A percentile compares a stretch with the other conserved stretches of the same genome.
These are phyloP conservation scores for Xiphophorus birchmanni DNA, from an alignment of 2,797 vertebrate species.

Conservation along the genomic window DNA sequence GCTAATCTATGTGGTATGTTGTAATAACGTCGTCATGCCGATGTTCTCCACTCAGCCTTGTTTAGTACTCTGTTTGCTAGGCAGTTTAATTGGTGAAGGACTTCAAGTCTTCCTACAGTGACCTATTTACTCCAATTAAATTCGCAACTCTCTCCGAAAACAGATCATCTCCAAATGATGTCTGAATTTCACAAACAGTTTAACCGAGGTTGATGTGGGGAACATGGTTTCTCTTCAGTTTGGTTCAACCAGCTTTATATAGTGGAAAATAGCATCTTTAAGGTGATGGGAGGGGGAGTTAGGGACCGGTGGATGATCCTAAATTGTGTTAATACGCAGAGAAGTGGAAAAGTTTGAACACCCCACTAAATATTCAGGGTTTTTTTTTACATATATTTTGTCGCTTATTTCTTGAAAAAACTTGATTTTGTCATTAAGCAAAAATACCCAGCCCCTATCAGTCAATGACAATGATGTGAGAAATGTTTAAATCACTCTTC, in stretches of 20 bases:
- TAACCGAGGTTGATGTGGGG: slow-evolving; percentile 36
- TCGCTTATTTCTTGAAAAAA: background rate
- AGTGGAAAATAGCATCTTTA: background rate
- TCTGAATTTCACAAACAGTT: slow-evolving; percentile 48
- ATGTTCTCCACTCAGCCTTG: slow-evolving; percentile 35
- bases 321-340: background rate
- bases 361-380: background rate
- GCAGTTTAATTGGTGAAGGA: slow-evolving; percentile 55
- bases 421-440: background rate
- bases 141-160: slow-evolving; percentile 49
- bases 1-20: slow-evolving; percentile 31
- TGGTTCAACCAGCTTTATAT: background rate
- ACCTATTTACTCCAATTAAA: slow-evolving; percentile 71
- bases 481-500: background rate
- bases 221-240: slow-evolving; percentile 14
- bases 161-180: slow-evolving; percentile 46
- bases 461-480: background rate
- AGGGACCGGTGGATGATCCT: background rate
- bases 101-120: slow-evolving; percentile 60
- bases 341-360: background rate
- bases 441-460: background rate
- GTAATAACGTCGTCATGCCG: slow-evolving; percentile 35
- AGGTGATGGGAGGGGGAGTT: background rate
- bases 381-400: background rate
- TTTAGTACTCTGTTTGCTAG: slow-evolving; percentile 37